phyloP scores from a whole-genome alignment of 2,888 invertebrate species.

The Synergus japonicus region DNA sequence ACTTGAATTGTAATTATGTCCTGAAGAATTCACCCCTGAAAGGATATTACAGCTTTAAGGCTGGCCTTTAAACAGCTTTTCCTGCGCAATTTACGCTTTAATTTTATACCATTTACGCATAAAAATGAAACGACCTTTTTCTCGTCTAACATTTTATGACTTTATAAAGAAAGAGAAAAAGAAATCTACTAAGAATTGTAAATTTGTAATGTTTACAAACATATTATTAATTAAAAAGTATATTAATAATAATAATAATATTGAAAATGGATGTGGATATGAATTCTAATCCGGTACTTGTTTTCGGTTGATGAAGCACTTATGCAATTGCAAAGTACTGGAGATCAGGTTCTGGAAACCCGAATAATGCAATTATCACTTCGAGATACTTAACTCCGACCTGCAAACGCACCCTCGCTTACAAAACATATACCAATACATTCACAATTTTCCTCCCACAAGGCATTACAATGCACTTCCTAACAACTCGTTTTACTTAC shows the following conservation, averaged over 20 bases:
- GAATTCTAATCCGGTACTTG: background rate
- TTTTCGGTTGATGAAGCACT: background rate
- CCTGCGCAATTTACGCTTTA: background rate
- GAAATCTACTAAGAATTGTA: too few relatives aligned
- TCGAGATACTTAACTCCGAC: background rate
- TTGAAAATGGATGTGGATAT: background rate
- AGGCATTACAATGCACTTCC: conserved; percentile 9
- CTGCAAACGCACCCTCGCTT: background rate
- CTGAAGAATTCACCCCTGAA: background rate
- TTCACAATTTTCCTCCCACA: background rate
- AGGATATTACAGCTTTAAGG: background rate
- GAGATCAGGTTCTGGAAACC: background rate
- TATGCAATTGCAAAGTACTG: background rate
- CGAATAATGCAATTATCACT: background rate
- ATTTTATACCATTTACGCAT: background rate
- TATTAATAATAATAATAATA: background rate
- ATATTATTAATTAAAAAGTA: background rate
- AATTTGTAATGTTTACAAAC: too few relatives aligned
- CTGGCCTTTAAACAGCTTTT: background rate
- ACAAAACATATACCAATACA: background rate
- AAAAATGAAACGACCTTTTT: background rate
- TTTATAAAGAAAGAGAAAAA: background rate
- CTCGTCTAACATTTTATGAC: background rate
- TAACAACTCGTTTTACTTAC: conserved; percentile 27
- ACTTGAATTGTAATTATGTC: background rate